A percentile compares a stretch with the other conserved stretches of the same genome.
Evolutionary conservation across 2,888 invertebrate genomes (phyloP).

Genomic region (Rhaphigaster nebulosa): DNA sequence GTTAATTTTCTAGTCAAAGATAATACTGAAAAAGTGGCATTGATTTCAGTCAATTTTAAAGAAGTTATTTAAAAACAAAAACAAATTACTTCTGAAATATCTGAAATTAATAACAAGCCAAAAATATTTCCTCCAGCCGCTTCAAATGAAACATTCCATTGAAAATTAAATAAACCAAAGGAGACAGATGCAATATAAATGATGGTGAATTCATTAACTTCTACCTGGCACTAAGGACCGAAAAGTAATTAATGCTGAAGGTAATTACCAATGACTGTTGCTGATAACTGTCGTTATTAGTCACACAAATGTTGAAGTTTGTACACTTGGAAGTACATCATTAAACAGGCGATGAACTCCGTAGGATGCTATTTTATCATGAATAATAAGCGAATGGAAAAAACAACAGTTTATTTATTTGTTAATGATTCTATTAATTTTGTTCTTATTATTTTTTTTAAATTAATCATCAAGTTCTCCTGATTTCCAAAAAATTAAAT

Average conservation of each 20-base stretch:
- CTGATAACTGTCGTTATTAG: not conserved
- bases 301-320: not conserved
- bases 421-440: too few species aligned
- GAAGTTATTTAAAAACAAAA: too few species aligned
- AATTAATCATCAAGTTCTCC: too few species aligned
- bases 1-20: too few species aligned
- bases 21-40: too few species aligned
- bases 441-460: too few species aligned
- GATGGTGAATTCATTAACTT: not conserved
- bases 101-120: not conserved
- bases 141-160: not conserved
- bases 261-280: not conserved
- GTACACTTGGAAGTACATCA: not conserved
- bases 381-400: too few species aligned
- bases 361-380: not conserved
- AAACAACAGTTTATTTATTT: too few species aligned
- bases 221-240: not conserved
- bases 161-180: not conserved
- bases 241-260: not conserved
- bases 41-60: too few species aligned
- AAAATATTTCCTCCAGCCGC: not conserved
- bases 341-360: not conserved
- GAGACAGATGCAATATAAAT: not conserved
- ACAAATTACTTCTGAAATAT: too few species aligned
- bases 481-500: too few species aligned